A percentile compares a stretch with the other conserved stretches of the same genome.
Conservation (phyloP, 2,797 vertebrate genomes). For the Nasua narica region DNA sequence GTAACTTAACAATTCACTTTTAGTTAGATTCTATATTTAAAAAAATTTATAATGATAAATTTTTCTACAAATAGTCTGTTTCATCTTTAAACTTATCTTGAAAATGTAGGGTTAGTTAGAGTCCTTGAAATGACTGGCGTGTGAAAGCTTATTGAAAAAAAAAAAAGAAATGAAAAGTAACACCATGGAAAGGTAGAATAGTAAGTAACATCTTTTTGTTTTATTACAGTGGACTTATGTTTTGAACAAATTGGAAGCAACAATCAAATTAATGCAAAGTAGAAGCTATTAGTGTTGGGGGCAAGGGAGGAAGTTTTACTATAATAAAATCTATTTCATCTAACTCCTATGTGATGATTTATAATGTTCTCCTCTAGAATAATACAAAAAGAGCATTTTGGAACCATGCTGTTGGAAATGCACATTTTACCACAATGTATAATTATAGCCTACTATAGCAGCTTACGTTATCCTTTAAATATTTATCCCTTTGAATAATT, state of each 20-base stretch:
- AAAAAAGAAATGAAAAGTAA: background rate
- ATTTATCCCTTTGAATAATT: constrained; percentile 74
- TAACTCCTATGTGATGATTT: constrained; percentile 54
- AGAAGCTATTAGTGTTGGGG: constrained; percentile 37
- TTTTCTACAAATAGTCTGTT: background rate
- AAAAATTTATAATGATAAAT: background rate
- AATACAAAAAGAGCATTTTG: constrained; percentile 44
- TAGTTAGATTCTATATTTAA: background rate
- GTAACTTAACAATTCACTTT: background rate
- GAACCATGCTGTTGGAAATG: constrained; percentile 34
- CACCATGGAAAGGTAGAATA: background rate
- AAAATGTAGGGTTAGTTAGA: background rate
- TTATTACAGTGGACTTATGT: constrained; percentile 14
- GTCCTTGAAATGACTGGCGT: constrained; percentile 16
- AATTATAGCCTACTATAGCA: constrained; percentile 62
- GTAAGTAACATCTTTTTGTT: constrained; percentile 11
- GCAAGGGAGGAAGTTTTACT: constrained; percentile 27
- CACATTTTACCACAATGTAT: constrained; percentile 47
- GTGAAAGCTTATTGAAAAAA: constrained; percentile 26
- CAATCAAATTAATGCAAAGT: constrained; percentile 36
- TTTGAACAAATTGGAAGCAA: constrained; percentile 58
- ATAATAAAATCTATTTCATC: constrained; percentile 49
- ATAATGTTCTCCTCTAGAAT: constrained; percentile 41
- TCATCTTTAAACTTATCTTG: constrained; percentile 22
- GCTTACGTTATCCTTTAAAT: constrained; percentile 67